A percentile compares a stretch with the other conserved stretches of the same genome.
Evolutionary conservation across 92 coral and sea anemone species (phyloP).

Genomic region (Porites cylindrica): DNA sequence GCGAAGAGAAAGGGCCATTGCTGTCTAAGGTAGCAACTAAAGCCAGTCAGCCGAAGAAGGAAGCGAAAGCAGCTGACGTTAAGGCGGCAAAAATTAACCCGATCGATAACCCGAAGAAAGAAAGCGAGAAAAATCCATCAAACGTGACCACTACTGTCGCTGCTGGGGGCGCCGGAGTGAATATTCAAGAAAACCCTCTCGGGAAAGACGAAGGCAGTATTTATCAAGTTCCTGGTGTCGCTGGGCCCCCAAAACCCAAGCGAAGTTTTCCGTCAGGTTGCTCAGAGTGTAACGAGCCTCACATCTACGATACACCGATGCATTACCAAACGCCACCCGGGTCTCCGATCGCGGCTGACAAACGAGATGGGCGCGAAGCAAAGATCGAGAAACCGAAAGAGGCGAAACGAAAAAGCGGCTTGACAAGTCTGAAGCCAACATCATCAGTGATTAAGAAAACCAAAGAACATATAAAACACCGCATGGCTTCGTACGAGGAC

Average conservation of each 20-base stretch:
- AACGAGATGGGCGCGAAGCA: conserved; percentile 55
- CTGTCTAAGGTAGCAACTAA: background rate
- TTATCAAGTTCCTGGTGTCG: conserved; percentile 84
- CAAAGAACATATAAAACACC: conserved; percentile 73
- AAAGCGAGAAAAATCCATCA: conserved; percentile 60
- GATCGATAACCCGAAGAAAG: conserved; percentile 54
- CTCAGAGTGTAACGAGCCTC: conserved; percentile 86
- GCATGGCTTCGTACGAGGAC: conserved; percentile 91
- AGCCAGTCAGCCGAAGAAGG: conserved; percentile 37
- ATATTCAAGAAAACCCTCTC: conserved; percentile 89
- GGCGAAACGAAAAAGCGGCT: conserved; percentile 40
- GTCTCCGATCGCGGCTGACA: conserved; percentile 63
- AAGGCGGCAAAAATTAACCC: conserved; percentile 69
- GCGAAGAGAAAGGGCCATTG: conserved; percentile 21
- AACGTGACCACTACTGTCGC: conserved; percentile 42
- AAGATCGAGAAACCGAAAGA: conserved; percentile 61
- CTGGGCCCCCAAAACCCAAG: conserved; percentile 60
- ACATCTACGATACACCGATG: conserved; percentile 83
- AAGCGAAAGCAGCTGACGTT: conserved; percentile 57
- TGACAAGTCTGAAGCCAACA: conserved; percentile 69
- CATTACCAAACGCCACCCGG: conserved; percentile 71
- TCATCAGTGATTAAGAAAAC: conserved; percentile 59
- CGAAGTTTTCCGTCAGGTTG: conserved; percentile 63
- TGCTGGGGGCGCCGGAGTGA: conserved; percentile 67
- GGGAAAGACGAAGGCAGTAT: conserved; percentile 60